These are phyloP conservation scores for Parazoanthus atlanticus DNA, from an alignment of 92 coral and sea anemone species.

Conservation along the genomic window DNA sequence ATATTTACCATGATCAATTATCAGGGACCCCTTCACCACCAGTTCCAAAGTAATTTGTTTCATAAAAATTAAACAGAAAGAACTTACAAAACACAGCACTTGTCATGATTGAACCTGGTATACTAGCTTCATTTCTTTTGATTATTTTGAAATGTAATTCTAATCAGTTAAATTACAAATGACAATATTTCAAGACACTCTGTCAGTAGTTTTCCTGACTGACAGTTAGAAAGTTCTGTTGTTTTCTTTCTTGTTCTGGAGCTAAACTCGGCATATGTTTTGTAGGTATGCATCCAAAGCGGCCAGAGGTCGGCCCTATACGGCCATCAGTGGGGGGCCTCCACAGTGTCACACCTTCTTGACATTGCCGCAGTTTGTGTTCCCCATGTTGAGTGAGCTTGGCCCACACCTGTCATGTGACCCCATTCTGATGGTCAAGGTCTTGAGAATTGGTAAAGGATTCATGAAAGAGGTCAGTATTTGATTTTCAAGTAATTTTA, in stretches of 20 bases:
- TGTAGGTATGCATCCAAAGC: slow-evolving; percentile 91
- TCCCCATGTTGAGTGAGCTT: slow-evolving; percentile 87
- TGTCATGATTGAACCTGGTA: no score
- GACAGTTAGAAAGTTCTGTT: no score
- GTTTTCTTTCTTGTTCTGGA: neutral
- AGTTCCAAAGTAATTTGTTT: no score
- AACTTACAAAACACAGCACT: no score
- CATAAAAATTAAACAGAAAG: no score
- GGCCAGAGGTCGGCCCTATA: slow-evolving; percentile 91
- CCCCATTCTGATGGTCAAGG: slow-evolving; percentile 92
- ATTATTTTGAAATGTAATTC: no score
- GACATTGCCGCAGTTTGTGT: slow-evolving; percentile 70
- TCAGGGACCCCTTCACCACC: no score
- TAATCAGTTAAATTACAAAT: no score
- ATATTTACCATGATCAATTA: no score
- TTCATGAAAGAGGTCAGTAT: slow-evolving; percentile 89
- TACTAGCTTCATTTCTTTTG: no score
- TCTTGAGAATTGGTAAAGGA: slow-evolving; percentile 91
- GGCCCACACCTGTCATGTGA: slow-evolving; percentile 95
- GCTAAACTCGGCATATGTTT: neutral
- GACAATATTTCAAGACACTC: neutral
- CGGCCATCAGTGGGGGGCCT: slow-evolving; percentile 82
- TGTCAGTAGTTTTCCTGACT: neutral
- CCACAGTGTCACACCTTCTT: slow-evolving; percentile 71
- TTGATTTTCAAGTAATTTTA: neutral